A percentile compares a stretch with the other conserved stretches of the same genome.
Evolutionary conservation across 1,140 invertebrate genomes (phyloP).

Genomic region (Meteorus sp.): DNA sequence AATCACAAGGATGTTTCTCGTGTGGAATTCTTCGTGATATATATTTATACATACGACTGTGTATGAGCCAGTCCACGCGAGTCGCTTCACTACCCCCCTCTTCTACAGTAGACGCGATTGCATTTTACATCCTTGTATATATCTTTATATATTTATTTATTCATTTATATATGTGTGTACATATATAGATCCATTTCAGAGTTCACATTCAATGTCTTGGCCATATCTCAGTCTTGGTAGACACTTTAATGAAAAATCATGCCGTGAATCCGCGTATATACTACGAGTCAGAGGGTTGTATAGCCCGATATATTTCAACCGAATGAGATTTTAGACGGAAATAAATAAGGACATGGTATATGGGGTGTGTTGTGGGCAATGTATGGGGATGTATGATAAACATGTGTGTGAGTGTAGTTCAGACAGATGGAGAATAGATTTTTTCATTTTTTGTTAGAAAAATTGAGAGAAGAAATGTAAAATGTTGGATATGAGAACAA

Average conservation of each 20-base stretch:
- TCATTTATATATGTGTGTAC: neutral
- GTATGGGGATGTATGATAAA: neutral
- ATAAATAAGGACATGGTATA: conserved; percentile 50
- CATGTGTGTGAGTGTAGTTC: too few species aligned
- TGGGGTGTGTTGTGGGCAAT: neutral
- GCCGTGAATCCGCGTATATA: conserved; percentile 49
- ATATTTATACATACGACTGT: too few species aligned
- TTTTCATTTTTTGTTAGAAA: too few species aligned
- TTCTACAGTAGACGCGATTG: conserved; percentile 13
- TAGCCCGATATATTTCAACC: conserved; percentile 50
- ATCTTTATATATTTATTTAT: neutral
- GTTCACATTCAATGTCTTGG: conserved; percentile 53
- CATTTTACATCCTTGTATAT: neutral
- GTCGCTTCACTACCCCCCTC: conserved; percentile 26
- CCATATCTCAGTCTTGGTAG: conserved; percentile 54
- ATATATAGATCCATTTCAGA: conserved; percentile 1
- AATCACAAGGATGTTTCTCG: conserved; percentile 24
- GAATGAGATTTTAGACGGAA: conserved; percentile 58
- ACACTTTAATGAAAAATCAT: conserved; percentile 61
- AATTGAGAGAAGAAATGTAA: too few species aligned
- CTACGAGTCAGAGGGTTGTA: conserved; percentile 41
- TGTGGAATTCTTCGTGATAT: conserved; percentile 43
- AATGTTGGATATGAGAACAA: too few species aligned
- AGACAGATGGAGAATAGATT: too few species aligned
- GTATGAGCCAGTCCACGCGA: too few species aligned